A percentile compares a stretch with the other conserved stretches of the same genome.
phyloP scores from a whole-genome alignment of 2,888 invertebrate genomes.

The Baccha elongata region DNA sequence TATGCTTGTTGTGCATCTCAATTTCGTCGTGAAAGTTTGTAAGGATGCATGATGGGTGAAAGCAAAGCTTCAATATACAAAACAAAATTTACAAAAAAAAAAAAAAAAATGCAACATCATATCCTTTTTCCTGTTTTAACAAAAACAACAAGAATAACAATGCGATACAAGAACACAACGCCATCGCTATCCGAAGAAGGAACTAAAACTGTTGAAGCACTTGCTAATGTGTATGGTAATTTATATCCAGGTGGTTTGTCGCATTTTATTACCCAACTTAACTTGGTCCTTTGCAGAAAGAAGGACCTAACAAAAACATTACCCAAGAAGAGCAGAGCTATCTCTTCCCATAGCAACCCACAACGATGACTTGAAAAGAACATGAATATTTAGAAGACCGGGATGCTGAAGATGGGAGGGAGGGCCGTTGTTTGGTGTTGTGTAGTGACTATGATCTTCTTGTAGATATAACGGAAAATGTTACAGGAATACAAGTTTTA shows the following conservation, averaged over 20 bases:
- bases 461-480: slow-evolving; percentile 46
- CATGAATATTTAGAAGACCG: slow-evolving; percentile 4
- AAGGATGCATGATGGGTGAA: slow-evolving; percentile 5
- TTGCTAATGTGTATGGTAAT: slow-evolving; percentile 74
- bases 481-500: slow-evolving; percentile 49
- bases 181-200: slow-evolving; percentile 19
- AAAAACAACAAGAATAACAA: slow-evolving; percentile 30
- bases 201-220: slow-evolving; percentile 65
- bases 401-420: background rate
- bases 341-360: background rate
- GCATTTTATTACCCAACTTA: slow-evolving; percentile 73
- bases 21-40: slow-evolving; percentile 40
- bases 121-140: slow-evolving; percentile 41
- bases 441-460: slow-evolving; percentile 54
- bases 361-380: slow-evolving; percentile 2
- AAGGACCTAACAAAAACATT: slow-evolving; percentile 37
- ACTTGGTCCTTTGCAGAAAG: slow-evolving; percentile 59
- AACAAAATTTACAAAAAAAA: too few species aligned
- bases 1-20: slow-evolving; percentile 63
- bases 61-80: slow-evolving; percentile 34
- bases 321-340: background rate
- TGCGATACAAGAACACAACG: slow-evolving; percentile 30
- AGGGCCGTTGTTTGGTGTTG: background rate
- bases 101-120: slow-evolving; percentile 56
- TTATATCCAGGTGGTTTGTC: slow-evolving; percentile 74